Evolutionary conservation across 2,113 vertebrate genomes (phyloP).

Genomic region (Lophochroa leadbeateri): DNA sequence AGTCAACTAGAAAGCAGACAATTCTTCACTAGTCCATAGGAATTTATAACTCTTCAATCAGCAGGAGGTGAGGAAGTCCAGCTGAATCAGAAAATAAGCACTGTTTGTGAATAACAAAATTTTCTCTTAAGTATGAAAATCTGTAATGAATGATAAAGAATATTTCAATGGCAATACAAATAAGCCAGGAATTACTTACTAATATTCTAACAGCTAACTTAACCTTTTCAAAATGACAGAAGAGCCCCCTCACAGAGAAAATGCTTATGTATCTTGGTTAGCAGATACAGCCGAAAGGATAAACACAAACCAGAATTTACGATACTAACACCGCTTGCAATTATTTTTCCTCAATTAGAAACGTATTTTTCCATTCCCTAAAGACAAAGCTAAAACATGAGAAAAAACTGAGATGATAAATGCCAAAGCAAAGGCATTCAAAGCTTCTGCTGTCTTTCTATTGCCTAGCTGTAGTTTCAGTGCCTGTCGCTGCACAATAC

Average conservation of each 20-base stretch:
- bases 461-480: background rate
- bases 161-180: background rate
- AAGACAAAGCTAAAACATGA: background rate
- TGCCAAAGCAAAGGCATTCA: background rate
- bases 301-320: background rate
- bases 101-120: background rate
- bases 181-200: background rate
- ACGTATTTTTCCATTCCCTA: background rate
- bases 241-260: background rate
- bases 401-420: background rate
- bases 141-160: background rate
- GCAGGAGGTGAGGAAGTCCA: background rate
- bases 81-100: background rate
- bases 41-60: background rate
- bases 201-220: background rate
- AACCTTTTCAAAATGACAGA: background rate
- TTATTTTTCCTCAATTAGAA: background rate
- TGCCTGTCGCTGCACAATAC: background rate
- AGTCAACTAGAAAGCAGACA: background rate
- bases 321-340: background rate
- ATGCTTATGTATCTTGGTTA: background rate
- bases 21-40: background rate
- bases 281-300: background rate
- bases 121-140: background rate
- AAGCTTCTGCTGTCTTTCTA: background rate